These are phyloP conservation scores for Amphipyra tragopoginis DNA, from an alignment of 2,888 invertebrate species.

Conservation along the genomic window DNA sequence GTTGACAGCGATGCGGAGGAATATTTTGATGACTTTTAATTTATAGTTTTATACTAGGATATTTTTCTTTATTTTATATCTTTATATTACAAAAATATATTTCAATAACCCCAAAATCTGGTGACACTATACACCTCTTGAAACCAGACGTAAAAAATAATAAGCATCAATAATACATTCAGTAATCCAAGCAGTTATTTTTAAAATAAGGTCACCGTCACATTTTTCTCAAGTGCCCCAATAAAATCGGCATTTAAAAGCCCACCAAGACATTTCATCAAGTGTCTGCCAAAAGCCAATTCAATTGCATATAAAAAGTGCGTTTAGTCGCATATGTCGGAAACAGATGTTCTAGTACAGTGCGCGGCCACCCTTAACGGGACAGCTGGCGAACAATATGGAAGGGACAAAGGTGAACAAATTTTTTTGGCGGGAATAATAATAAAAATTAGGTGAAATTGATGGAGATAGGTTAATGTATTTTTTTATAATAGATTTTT, in stretches of 20 bases:
- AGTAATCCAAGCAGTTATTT: too few relatives aligned
- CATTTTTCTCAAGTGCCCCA: neutral
- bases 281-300: conserved; percentile 33
- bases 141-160: too few relatives aligned
- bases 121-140: too few relatives aligned
- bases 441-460: conserved; percentile 7
- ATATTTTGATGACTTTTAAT: too few relatives aligned
- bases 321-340: conserved; percentile 62
- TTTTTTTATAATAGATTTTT: neutral
- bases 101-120: too few relatives aligned
- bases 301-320: conserved; percentile 53
- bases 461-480: neutral
- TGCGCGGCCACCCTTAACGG: conserved; percentile 59
- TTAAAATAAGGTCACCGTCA: neutral
- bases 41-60: too few relatives aligned
- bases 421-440: neutral
- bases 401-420: conserved; percentile 37
- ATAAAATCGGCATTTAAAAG: conserved; percentile 15
- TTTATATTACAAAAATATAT: too few relatives aligned
- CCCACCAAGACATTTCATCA: neutral
- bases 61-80: too few relatives aligned
- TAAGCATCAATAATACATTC: too few relatives aligned
- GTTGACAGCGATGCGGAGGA: too few relatives aligned
- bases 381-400: conserved; percentile 63
- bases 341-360: conserved; percentile 62